Evolutionary conservation across 2,888 invertebrate genomes (phyloP).

Genomic region (Agonopterix heracliana): DNA sequence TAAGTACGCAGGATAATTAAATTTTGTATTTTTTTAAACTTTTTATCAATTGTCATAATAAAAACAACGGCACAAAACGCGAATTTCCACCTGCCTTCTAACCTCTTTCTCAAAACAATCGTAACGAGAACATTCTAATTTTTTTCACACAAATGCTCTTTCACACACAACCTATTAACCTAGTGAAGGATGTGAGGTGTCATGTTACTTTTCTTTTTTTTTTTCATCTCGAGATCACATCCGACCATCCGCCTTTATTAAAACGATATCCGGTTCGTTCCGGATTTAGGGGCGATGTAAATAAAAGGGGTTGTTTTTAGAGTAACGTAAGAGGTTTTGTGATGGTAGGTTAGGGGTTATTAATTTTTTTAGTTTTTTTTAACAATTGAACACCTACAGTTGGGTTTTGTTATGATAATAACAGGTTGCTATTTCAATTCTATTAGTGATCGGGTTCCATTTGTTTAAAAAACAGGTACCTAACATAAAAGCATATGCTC

Average conservation of each 20-base stretch:
- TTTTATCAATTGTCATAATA: no score
- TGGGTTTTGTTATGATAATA: no score
- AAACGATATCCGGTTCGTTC: slow-evolving; percentile 41
- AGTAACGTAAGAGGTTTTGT: slow-evolving; percentile 8
- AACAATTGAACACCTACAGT: neutral
- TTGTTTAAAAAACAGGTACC: no score
- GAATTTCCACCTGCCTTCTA: no score
- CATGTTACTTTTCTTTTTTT: slow-evolving; percentile 7
- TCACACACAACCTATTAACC: slow-evolving; percentile 20
- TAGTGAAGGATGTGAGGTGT: slow-evolving; percentile 10
- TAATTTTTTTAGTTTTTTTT: slow-evolving; percentile 2
- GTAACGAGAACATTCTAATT: neutral
- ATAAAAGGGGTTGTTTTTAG: slow-evolving; percentile 25
- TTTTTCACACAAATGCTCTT: neutral
- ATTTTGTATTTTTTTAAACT: no score
- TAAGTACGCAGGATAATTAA: no score
- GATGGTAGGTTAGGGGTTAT: slow-evolving; percentile 20
- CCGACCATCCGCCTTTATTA: slow-evolving; percentile 30
- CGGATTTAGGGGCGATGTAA: slow-evolving; percentile 26
- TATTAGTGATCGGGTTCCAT: no score
- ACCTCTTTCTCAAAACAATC: no score
- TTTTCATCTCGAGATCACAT: slow-evolving; percentile 20
- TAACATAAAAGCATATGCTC: no score
- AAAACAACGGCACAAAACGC: no score
- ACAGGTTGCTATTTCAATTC: no score